These are phyloP conservation scores for Smithornis capensis DNA, from an alignment of 2,113 vertebrate species.

Conservation along the genomic window DNA sequence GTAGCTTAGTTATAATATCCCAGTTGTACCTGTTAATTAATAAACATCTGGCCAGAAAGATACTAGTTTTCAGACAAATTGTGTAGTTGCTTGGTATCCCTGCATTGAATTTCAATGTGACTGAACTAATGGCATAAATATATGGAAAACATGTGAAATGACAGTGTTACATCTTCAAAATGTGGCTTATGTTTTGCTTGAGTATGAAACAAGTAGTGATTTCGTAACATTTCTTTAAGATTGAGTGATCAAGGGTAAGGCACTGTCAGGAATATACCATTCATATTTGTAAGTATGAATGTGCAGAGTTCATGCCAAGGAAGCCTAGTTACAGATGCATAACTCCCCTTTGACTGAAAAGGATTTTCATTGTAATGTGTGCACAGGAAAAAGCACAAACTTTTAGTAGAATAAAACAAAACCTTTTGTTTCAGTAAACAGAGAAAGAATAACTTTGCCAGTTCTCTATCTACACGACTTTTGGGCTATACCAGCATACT, in stretches of 20 bases:
- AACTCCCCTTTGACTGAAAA: background rate
- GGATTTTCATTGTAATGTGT: background rate
- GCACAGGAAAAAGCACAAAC: background rate
- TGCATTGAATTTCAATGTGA: background rate
- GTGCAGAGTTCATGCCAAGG: background rate
- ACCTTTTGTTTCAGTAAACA: background rate
- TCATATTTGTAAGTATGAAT: background rate
- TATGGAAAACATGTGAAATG: background rate
- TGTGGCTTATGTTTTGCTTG: background rate
- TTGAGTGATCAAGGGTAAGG: background rate
- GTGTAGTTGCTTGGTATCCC: background rate
- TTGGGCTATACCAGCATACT: background rate
- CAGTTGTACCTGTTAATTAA: background rate
- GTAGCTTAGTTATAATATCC: conserved; percentile 1
- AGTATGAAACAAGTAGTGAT: background rate
- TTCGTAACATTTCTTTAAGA: background rate
- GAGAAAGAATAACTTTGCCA: background rate
- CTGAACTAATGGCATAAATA: background rate
- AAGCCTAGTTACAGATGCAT: background rate
- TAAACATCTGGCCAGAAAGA: background rate
- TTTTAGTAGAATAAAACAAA: background rate
- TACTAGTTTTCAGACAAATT: background rate
- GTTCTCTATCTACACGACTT: background rate
- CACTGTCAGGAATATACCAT: background rate
- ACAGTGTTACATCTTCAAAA: background rate